These are phyloP conservation scores for Takifugu ocellatus DNA, from an alignment of 2,797 vertebrate species.

Conservation along the genomic window DNA sequence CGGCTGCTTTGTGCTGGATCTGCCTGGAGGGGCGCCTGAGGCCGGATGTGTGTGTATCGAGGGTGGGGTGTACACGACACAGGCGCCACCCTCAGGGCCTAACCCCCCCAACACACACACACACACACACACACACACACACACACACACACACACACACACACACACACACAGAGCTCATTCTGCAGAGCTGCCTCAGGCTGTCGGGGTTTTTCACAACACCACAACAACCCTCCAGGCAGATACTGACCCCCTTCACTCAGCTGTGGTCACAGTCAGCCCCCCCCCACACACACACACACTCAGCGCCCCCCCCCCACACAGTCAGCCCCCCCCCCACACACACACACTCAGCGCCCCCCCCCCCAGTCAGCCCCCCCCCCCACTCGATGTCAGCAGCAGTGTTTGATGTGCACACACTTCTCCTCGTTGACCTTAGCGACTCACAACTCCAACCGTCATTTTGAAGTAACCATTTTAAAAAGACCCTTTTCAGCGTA, in stretches of 20 bases:
- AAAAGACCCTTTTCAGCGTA: not conserved
- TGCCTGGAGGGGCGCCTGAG: slow-evolving; percentile 28
- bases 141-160: slow-evolving; percentile 2
- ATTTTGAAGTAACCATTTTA: not conserved
- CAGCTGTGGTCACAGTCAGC: slow-evolving; percentile 80
- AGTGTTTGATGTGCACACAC: not conserved
- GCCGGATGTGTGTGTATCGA: slow-evolving; percentile 19
- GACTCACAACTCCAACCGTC: not conserved
- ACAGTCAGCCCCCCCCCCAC: not conserved
- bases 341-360: slow-evolving; percentile 45
- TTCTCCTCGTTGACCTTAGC: not conserved
- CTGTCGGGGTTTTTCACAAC: slow-evolving; percentile 66
- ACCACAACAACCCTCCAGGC: slow-evolving; percentile 76
- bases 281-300: slow-evolving; percentile 43
- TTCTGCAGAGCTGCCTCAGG: slow-evolving; percentile 79
- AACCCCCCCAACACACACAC: not conserved
- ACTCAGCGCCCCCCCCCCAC: slow-evolving; percentile 43
- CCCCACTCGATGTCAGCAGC: slow-evolving; percentile 3
- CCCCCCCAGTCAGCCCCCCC: not conserved
- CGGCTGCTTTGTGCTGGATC: slow-evolving; percentile 33
- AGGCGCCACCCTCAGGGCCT: slow-evolving; percentile 56
- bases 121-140: not conserved
- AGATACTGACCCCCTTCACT: slow-evolving; percentile 85
- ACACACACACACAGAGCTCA: slow-evolving; percentile 60
- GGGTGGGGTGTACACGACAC: slow-evolving; percentile 4